A percentile compares a stretch with the other conserved stretches of the same genome.
Evolutionary conservation across 1,140 invertebrate genomes (phyloP).

Genomic region (Drosophila elegans): DNA sequence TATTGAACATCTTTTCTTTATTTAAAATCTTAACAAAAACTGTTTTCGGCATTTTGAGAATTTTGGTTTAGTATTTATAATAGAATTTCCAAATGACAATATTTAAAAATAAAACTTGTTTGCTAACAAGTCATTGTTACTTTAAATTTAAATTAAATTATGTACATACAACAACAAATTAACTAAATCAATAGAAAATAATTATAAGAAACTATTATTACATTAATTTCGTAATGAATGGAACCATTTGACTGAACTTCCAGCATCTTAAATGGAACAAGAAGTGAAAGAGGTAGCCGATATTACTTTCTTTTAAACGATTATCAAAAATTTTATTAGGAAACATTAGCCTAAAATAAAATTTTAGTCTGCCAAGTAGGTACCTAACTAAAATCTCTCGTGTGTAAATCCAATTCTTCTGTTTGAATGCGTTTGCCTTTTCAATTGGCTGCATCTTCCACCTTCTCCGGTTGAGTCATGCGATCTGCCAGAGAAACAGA

Average conservation of each 20-base stretch:
- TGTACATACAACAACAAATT: too few relatives aligned
- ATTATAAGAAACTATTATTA: too few relatives aligned
- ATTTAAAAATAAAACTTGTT: not conserved
- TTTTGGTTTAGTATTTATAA: not conserved
- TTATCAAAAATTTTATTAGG: not conserved
- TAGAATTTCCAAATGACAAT: not conserved
- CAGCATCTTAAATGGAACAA: too few relatives aligned
- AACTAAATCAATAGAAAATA: too few relatives aligned
- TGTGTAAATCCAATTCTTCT: constrained; percentile 13
- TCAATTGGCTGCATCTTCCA: constrained; percentile 13
- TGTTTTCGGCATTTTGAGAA: not conserved
- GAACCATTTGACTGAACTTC: not conserved
- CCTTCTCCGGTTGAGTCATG: constrained; percentile 65
- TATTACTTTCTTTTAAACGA: not conserved
- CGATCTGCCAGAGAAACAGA: constrained; percentile 32
- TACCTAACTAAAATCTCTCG: not conserved
- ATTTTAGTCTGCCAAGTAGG: not conserved
- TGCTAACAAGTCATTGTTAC: not conserved
- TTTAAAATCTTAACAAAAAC: constrained; percentile 8
- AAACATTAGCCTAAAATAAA: not conserved
- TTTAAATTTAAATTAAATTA: too few relatives aligned
- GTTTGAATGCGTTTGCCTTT: constrained; percentile 37
- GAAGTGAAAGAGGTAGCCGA: not conserved
- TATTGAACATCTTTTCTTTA: constrained; percentile 11
- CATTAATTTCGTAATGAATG: too few relatives aligned